phyloP scores from a whole-genome alignment of 2,797 vertebrate genomes.

The Syngnathus rostellatus region DNA sequence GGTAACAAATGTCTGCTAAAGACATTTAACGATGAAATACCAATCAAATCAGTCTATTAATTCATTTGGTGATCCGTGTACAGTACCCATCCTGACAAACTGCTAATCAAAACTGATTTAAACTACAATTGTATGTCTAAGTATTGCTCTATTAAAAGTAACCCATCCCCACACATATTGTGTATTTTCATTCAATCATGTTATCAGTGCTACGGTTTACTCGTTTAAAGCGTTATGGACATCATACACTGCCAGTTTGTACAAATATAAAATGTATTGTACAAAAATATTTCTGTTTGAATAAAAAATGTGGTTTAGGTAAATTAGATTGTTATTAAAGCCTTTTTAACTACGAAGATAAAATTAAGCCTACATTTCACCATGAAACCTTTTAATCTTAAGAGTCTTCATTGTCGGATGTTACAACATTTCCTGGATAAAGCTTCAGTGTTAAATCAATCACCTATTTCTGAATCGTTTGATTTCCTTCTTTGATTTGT shows the following conservation, averaged over 20 bases:
- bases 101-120: conserved; percentile 6
- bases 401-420: background rate
- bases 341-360: no score
- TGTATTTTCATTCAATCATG: background rate
- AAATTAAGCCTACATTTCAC: background rate
- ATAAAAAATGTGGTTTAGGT: background rate
- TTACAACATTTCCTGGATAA: background rate
- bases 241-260: background rate
- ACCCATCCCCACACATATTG: background rate
- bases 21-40: conserved; percentile 3
- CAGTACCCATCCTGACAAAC: background rate
- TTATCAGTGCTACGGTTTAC: background rate
- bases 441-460: background rate
- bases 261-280: background rate
- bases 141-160: background rate
- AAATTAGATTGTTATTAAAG: no score
- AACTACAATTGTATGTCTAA: background rate
- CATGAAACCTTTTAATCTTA: background rate
- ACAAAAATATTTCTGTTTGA: background rate
- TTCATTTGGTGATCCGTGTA: background rate
- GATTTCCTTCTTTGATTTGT: background rate
- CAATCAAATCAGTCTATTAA: conserved; percentile 26
- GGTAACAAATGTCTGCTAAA: conserved; percentile 39
- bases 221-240: background rate
- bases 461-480: background rate